Percentiles rank a stretch among this genome's conserved stretches.
phyloP scores from a whole-genome alignment of 1,140 invertebrate species.

The Episyrphus balteatus region DNA sequence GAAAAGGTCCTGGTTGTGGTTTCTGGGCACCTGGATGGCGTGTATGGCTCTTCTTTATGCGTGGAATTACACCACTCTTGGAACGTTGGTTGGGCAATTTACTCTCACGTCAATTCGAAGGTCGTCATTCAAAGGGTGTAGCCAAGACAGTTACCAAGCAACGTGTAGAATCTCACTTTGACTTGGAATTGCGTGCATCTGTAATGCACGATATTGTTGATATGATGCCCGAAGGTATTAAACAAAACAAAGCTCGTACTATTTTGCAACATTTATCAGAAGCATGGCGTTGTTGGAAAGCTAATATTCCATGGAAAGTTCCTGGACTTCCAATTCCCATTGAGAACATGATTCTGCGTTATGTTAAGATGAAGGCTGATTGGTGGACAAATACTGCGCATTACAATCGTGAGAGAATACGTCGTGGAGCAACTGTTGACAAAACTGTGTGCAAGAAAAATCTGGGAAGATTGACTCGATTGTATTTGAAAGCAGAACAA shows the following conservation, averaged over 20 bases:
- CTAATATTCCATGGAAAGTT: slow-evolving; percentile 99
- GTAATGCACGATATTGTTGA: slow-evolving; percentile 99
- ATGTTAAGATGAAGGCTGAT: slow-evolving; percentile 99
- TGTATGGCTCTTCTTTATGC: slow-evolving; percentile 99
- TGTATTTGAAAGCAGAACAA: slow-evolving; percentile 98
- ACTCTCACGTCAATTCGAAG: slow-evolving; percentile 96
- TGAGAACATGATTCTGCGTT: slow-evolving; percentile 99
- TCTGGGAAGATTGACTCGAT: slow-evolving; percentile 85
- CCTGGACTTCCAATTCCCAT: slow-evolving; percentile 97
- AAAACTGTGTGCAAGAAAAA: slow-evolving; percentile 99
- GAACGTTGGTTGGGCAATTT: slow-evolving; percentile 98
- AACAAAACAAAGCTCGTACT: slow-evolving; percentile 98
- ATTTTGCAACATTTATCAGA: slow-evolving; percentile 98
- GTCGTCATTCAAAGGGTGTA: slow-evolving; percentile 95
- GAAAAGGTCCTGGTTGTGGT: slow-evolving; percentile 98
- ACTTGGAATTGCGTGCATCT: slow-evolving; percentile 92
- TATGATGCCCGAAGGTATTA: slow-evolving; percentile 99
- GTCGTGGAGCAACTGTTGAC: slow-evolving; percentile 89
- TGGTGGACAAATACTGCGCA: slow-evolving; percentile 99
- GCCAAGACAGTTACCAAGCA: slow-evolving; percentile 99
- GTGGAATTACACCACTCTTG: slow-evolving; percentile 94
- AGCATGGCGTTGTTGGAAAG: slow-evolving; percentile 99
- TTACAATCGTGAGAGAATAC: slow-evolving; percentile 95
- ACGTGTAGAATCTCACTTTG: slow-evolving; percentile 98
- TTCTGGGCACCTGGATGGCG: slow-evolving; percentile 99